Conservation (phyloP, 2,113 vertebrate genomes). For the Paradisaea rubra region DNA sequence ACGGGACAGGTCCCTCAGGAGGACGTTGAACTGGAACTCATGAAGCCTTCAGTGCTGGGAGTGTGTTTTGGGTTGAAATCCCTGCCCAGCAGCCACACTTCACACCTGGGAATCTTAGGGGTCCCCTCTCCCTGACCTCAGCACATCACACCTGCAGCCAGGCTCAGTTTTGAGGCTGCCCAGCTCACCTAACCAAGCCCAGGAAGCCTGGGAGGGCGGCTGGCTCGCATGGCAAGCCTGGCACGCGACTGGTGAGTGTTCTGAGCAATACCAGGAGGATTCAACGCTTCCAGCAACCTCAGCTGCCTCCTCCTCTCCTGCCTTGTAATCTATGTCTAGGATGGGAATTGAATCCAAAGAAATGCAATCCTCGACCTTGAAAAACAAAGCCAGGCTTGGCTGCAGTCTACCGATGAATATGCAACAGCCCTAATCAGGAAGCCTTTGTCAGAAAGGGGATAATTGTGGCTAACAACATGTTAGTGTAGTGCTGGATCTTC, state of each 20-base stretch:
- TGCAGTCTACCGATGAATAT: conserved; percentile 22
- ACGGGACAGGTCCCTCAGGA: background rate
- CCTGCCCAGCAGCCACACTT: background rate
- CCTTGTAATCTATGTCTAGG: conserved; percentile 39
- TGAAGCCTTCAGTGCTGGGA: background rate
- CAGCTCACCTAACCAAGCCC: background rate
- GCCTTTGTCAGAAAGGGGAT: conserved; percentile 35
- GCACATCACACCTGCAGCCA: background rate
- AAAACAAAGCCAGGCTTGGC: conserved; percentile 43
- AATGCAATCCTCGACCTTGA: conserved; percentile 59
- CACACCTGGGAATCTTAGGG: background rate
- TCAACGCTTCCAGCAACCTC: background rate
- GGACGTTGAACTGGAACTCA: background rate
- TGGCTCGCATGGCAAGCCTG: background rate
- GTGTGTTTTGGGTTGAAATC: background rate
- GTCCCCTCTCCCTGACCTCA: background rate
- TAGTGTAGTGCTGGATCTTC: conserved; percentile 21
- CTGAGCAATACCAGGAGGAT: background rate
- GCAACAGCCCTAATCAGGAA: conserved; percentile 47
- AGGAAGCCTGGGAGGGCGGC: background rate
- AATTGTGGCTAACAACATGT: conserved; percentile 28
- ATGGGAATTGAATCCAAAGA: conserved; percentile 55
- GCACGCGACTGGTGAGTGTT: background rate
- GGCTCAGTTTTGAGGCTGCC: background rate
- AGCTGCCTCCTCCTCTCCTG: conserved; percentile 11